Base-by-base conservation (phyloP, 2,888 invertebrate genomes). In the Serripes groenlandicus region DNA sequence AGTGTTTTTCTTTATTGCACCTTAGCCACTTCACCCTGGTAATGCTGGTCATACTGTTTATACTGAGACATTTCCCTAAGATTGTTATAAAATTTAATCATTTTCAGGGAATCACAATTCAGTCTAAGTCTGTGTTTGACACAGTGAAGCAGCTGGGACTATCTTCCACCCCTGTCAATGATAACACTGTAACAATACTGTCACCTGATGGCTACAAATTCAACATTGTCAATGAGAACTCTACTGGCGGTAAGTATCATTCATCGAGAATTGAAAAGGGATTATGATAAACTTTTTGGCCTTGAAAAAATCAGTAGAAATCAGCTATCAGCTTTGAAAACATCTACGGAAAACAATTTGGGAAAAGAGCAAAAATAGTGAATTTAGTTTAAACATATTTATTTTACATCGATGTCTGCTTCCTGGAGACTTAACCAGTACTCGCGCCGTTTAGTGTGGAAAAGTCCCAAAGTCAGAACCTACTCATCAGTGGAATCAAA, bases 141-240 rank as follows among this genome's bases (percentile, higher is more conserved):
- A 66, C 35, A 35, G 35, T 75, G 9, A 35, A 21, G 35, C 26
- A 66, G 23, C 28, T 28, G 26, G 35, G 37, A 18, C 26, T 28
- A 37, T 26, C 30, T 3, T 30, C 35, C 21, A 42, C 42, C 5
- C 21, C 42, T 5, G 23, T 35, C 7, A 1, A 21, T 35, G 95
- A 96, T 89, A 96, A 96, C 73, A 81, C 86, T n/a, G 96, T 96
- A 89, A 95, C 97, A 88, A 90, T 98, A 0, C 96, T 96, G 92
- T 98, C 98, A 62, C 99, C 99, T 5, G 99, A 98, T 91, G 99
- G 99, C 56, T 98, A 99, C 93, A 97, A 96, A 91, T 99, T 98
- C 94, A 96, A 96, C 91, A 96, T 99, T 73, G 94, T 97, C 71
- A 96, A 97, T 92, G 96, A 97, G 94, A 75, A 90, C 0, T 23